These are phyloP conservation scores for Amphipoea oculea DNA, from an alignment of 2,888 invertebrate genomes.

Conservation along the genomic window DNA sequence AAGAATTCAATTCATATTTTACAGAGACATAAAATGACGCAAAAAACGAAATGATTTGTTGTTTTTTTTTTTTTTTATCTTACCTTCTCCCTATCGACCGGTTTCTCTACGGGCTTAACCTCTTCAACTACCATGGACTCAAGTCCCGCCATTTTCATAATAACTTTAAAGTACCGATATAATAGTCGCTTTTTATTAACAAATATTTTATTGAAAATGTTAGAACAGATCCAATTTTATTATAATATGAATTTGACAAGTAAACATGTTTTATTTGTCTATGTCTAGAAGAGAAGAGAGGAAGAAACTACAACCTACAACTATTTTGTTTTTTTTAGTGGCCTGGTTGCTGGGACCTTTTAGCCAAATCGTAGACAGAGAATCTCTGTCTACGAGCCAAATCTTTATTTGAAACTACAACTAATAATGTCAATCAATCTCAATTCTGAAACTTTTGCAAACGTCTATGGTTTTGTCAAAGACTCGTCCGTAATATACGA, in stretches of 20 bases:
- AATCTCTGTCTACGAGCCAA: too few relatives aligned
- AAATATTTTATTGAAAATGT: background rate
- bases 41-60: background rate
- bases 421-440: background rate
- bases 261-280: slow-evolving; percentile 57
- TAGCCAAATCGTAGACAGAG: too few relatives aligned
- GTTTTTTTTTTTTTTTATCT: background rate
- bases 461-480: too few relatives aligned
- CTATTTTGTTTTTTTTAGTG: too few relatives aligned
- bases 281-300: background rate
- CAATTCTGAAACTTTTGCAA: too few relatives aligned
- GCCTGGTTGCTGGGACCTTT: too few relatives aligned
- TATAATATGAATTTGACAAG: slow-evolving; percentile 34
- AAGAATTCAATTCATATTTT: background rate
- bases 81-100: slow-evolving; percentile 97
- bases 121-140: slow-evolving; percentile 96
- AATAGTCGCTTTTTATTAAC: background rate
- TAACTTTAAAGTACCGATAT: slow-evolving; percentile 31
- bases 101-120: slow-evolving; percentile 93
- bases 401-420: background rate
- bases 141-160: slow-evolving; percentile 91
- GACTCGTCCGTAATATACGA: too few relatives aligned
- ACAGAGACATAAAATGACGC: background rate
- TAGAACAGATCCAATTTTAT: background rate
- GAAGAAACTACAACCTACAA: too few relatives aligned